These are phyloP conservation scores for Hycleus phaleratus DNA, from an alignment of 1,140 invertebrate species.

Conservation along the genomic window DNA sequence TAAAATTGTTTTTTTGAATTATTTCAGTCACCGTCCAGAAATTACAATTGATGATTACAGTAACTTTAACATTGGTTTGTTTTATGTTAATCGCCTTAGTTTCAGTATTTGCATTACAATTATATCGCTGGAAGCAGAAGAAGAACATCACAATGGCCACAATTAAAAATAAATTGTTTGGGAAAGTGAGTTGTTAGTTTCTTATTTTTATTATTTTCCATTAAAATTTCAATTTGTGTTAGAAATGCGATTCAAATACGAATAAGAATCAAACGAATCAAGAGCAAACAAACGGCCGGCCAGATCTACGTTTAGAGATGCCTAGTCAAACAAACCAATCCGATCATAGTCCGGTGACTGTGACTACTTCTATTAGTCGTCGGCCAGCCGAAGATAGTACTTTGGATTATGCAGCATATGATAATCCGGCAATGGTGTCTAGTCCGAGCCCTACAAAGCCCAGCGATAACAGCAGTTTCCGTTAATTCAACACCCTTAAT, in stretches of 20 bases:
- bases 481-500: not conserved
- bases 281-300: slow-evolving; percentile 21
- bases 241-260: slow-evolving; percentile 8
- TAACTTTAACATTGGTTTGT: slow-evolving; percentile 26
- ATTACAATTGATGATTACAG: slow-evolving; percentile 26
- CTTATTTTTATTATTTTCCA: not conserved
- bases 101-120: slow-evolving; percentile 23
- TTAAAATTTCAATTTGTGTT: not conserved
- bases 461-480: not conserved
- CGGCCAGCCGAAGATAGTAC: slow-evolving; percentile 57
- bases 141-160: slow-evolving; percentile 29
- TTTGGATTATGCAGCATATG: slow-evolving; percentile 56
- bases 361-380: slow-evolving; percentile 36
- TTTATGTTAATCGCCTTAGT: slow-evolving; percentile 26
- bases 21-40: slow-evolving; percentile 27
- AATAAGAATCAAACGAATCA: slow-evolving; percentile 1
- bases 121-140: slow-evolving; percentile 32
- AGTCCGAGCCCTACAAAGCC: slow-evolving; percentile 39
- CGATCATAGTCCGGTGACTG: slow-evolving; percentile 35
- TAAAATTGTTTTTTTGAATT: not conserved
- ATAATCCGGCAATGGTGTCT: slow-evolving; percentile 59
- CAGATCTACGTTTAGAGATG: slow-evolving; percentile 34
- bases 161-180: slow-evolving; percentile 27
- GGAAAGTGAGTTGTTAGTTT: slow-evolving; percentile 20
- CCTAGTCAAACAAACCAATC: slow-evolving; percentile 22